phyloP scores from a whole-genome alignment of 1,140 invertebrate species.

The Hycleus phaleratus region DNA sequence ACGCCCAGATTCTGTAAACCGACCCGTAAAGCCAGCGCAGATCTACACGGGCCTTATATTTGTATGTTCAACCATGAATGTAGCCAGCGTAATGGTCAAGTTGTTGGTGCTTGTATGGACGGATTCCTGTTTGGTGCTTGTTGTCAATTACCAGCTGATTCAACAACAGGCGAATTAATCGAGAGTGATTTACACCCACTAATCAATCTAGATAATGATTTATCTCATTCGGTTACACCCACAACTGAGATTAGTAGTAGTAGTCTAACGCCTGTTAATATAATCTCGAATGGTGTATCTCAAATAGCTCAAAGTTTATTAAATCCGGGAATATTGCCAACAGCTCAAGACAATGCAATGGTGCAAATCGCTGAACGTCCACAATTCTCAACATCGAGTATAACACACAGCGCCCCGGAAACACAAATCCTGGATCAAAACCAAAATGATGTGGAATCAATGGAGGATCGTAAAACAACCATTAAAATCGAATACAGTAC shows the following conservation, averaged over 20 bases:
- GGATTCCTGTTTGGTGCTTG: slow-evolving; percentile 87
- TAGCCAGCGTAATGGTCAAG: slow-evolving; percentile 65
- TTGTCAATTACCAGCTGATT: slow-evolving; percentile 57
- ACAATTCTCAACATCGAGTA: slow-evolving; percentile 40
- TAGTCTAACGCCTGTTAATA: slow-evolving; percentile 22
- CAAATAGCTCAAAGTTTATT: slow-evolving; percentile 47
- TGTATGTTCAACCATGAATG: slow-evolving; percentile 95
- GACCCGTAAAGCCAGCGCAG: slow-evolving; percentile 43
- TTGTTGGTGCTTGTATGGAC: slow-evolving; percentile 84
- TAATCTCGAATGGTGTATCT: slow-evolving; percentile 39
- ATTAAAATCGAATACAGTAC: slow-evolving; percentile 23
- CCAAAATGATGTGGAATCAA: slow-evolving; percentile 48
- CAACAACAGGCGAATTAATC: slow-evolving; percentile 38
- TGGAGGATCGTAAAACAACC: slow-evolving; percentile 30
- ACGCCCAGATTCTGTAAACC: slow-evolving; percentile 64
- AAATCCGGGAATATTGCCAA: slow-evolving; percentile 32
- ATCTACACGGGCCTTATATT: slow-evolving; percentile 58
- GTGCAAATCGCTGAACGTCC: slow-evolving; percentile 34
- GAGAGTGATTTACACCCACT: slow-evolving; percentile 36
- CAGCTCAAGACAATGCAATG: slow-evolving; percentile 33
- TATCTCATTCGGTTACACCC: slow-evolving; percentile 6
- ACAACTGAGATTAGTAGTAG: neutral
- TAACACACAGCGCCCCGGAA: slow-evolving; percentile 54
- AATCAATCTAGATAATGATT: slow-evolving; percentile 18
- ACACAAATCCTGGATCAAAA: slow-evolving; percentile 54